Evolutionary conservation across 2,797 vertebrate genomes (phyloP), one percentile per base, ranked within the genome.

Genomic region (Pitangus sulphuratus): DNA sequence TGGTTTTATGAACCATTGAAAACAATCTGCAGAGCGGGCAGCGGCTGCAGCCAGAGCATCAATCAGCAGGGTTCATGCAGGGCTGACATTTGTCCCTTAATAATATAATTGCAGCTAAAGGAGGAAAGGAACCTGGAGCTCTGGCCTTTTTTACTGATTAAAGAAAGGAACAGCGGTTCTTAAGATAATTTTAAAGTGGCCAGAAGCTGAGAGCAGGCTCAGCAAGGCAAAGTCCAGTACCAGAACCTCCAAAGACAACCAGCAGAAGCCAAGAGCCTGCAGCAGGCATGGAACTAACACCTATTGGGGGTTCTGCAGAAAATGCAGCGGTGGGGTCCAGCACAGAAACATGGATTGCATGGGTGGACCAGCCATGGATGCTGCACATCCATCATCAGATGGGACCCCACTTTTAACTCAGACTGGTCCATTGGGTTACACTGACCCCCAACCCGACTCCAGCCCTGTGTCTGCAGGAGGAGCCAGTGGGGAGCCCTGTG

Each of bases 61-160:
- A 39, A 78, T 90, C 93, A 85, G 85, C 54, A 54, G 45, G 44
- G 84, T 60, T 51, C 50, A 31, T 22, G 17, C 9, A 62, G 0
- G 1, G 75, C 56, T 80, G 76, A 78, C 39, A 31, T 77, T 80
- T 45, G 61, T 35, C 69, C 3, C 4, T 84, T 90, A 50, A 84
- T 54, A 91, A 85, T n/a, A 42, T 77, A 87, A 94, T 48, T 89
- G 84, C 60, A 60, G 54, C 64, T 48, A 78, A 81, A 40, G 42
- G n/a, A 93, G 47, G 69, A 90, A 79, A 95, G 74, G 80, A 91
- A 86, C n/a, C 47, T 62, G 74, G 58, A 84, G 86, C n/a, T 90
- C 84, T 58, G 19, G 33, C 11, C 0, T 35, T 74, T 82, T 66
- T 48, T 82, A 13, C 65, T 90, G 84, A 86, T 81, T 90, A 76